Conservation (phyloP, 1,140 invertebrate species). For the Drosophila virilis region DNA sequence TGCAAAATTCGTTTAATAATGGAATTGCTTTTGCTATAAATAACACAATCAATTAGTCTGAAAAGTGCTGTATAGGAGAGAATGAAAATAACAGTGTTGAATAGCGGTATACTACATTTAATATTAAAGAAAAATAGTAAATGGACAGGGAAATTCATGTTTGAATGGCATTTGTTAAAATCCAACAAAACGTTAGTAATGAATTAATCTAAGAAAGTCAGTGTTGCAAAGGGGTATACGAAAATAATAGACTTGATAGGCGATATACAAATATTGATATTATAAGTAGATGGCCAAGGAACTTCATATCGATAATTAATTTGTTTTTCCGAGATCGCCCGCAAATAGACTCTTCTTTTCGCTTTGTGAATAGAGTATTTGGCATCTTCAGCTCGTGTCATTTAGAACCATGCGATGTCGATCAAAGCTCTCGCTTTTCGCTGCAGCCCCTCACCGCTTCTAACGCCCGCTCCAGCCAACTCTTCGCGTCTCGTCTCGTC, state of each 20-base stretch:
- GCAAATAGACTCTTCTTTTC: neutral
- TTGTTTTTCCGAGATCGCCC: neutral
- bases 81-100: neutral
- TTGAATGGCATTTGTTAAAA: neutral
- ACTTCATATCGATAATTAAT: neutral
- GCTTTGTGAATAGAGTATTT: neutral
- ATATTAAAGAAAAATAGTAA: no score
- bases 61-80: neutral
- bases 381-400: neutral
- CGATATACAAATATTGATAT: no score
- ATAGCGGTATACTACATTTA: no score
- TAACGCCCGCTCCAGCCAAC: neutral
- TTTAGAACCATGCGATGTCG: conserved; percentile 24
- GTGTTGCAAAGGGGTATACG: no score
- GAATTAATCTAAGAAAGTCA: no score
- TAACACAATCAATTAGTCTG: no score
- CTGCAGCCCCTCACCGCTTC: neutral
- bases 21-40: no score
- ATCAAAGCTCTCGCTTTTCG: conserved; percentile 44
- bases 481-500: conserved; percentile 17
- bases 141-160: neutral
- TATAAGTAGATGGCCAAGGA: no score
- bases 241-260: no score
- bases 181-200: no score
- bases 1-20: no score